Evolutionary conservation across 1,140 invertebrate genomes (phyloP).

Genomic region (Scylla paramamosain): DNA sequence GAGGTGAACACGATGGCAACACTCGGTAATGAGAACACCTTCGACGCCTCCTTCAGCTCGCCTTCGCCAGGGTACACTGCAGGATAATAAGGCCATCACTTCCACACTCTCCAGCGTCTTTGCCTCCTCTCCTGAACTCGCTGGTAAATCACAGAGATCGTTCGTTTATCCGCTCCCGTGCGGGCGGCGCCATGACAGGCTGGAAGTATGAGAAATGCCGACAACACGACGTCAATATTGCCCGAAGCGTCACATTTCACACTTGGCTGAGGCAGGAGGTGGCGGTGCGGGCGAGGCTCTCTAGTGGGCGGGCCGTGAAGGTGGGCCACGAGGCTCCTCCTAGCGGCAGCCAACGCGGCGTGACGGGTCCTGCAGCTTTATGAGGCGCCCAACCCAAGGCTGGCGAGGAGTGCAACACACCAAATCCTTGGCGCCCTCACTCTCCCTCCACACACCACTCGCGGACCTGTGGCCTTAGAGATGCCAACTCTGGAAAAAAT

Average conservation of each 20-base stretch:
- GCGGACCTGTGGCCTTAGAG: too few relatives aligned
- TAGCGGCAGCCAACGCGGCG: not conserved
- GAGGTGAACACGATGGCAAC: not conserved
- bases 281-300: not conserved
- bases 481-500: too few relatives aligned
- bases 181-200: not conserved
- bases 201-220: not conserved
- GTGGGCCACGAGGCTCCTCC: not conserved
- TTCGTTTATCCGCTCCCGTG: not conserved
- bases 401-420: not conserved
- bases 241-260: constrained; percentile 3
- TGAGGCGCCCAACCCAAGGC: not conserved
- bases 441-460: too few relatives aligned
- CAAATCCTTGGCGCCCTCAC: too few relatives aligned
- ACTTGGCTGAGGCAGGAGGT: not conserved
- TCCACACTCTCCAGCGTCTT: not conserved
- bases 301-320: not conserved
- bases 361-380: not conserved
- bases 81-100: not conserved
- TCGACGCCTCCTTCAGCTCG: not conserved
- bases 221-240: not conserved
- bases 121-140: not conserved
- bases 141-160: not conserved
- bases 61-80: not conserved
- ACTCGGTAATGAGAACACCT: not conserved